A percentile compares a stretch with the other conserved stretches of the same genome.
Conservation (phyloP, 1,140 invertebrate genomes). For the Dermatophagoides farinae region DNA sequence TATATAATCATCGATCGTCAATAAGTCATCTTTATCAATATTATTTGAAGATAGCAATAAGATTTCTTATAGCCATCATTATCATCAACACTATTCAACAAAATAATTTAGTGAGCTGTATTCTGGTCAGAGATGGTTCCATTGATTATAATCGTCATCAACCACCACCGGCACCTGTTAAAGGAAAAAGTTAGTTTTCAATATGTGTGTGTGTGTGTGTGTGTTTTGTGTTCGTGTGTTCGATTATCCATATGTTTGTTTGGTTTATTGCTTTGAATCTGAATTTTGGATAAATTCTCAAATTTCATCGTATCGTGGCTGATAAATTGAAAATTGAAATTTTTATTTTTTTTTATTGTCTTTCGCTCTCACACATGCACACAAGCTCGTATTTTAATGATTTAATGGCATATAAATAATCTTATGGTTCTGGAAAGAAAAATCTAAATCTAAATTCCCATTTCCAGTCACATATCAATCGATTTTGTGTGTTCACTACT, state of each 20-base stretch:
- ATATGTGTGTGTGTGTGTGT: not conserved
- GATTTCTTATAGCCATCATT: not conserved
- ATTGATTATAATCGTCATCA: not conserved
- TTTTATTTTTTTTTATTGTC: too few species aligned
- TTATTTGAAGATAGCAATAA: not conserved
- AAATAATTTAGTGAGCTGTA: not conserved
- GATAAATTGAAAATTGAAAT: too few species aligned
- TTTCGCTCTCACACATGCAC: too few species aligned
- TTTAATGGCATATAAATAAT: too few species aligned
- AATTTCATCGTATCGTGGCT: not conserved
- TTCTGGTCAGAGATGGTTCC: constrained; percentile 3
- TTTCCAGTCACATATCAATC: too few species aligned
- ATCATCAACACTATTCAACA: not conserved
- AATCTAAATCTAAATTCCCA: too few species aligned
- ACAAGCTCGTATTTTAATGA: too few species aligned
- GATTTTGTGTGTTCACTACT: too few species aligned
- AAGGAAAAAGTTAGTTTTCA: constrained; percentile 7
- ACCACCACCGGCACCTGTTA: not conserved
- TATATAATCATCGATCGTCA: not conserved
- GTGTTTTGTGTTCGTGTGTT: not conserved
- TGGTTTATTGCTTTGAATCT: not conserved
- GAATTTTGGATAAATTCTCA: not conserved
- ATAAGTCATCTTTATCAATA: not conserved
- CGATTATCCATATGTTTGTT: not conserved
- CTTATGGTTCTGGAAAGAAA: too few species aligned